Evolutionary conservation across 2,113 vertebrate genomes (phyloP).

Genomic region (Menura novaehollandiae): DNA sequence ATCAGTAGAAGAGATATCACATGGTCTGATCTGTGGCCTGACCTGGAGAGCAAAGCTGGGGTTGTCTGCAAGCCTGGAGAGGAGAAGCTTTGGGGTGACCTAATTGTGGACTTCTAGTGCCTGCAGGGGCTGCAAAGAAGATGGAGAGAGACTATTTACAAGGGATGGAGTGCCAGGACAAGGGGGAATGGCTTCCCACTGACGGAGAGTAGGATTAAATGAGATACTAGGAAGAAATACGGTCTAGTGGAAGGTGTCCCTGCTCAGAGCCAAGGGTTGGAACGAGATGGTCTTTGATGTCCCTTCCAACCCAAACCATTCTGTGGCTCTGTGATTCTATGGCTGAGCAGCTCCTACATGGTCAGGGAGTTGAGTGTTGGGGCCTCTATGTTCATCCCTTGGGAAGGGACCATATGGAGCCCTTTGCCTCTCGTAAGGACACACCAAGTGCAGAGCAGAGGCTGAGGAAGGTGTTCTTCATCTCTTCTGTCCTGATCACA

Average conservation of each 20-base stretch:
- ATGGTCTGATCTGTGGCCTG: not conserved
- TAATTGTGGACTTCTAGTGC: not conserved
- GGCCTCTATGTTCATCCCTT: not conserved
- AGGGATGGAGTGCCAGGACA: not conserved
- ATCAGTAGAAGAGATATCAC: not conserved
- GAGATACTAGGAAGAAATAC: too few species aligned
- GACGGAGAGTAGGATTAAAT: not conserved
- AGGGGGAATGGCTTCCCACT: not conserved
- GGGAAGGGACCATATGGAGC: rapidly evolving
- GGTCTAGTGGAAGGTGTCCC: not conserved
- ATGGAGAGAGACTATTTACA: not conserved
- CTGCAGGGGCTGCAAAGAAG: not conserved
- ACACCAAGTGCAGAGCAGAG: not conserved
- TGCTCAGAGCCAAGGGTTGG: not conserved
- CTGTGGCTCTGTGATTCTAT: not conserved
- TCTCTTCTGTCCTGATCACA: not conserved
- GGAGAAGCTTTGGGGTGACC: not conserved
- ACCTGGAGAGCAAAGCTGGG: not conserved
- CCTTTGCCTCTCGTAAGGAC: not conserved
- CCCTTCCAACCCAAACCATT: not conserved
- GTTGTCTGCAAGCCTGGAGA: not conserved
- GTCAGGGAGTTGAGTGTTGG: not conserved
- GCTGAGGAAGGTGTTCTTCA: not conserved
- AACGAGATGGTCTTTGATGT: not conserved
- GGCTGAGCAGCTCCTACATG: rapidly evolving